Base-by-base conservation (phyloP, 2,797 vertebrate species). In the Diplodus puntazzo region DNA sequence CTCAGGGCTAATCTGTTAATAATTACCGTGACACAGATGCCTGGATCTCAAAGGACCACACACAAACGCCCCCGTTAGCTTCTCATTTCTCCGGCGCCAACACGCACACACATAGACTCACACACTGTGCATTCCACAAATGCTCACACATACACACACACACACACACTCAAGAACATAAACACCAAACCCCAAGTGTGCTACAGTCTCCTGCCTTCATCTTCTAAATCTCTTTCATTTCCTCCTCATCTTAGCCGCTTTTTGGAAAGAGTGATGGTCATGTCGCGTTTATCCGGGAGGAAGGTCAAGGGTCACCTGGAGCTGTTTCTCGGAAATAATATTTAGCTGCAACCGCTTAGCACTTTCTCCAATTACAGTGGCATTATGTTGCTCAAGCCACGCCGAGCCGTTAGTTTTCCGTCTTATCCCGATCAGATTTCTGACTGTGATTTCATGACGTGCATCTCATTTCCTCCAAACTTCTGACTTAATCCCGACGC, bases 1-100 rank as follows among this genome's bases (percentile, higher is more conserved):
- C 74, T 79, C 30, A 25, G 43, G 59, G 77, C 75, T 88, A 90
- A 89, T 90, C 84, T 87, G 82, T 85, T 83, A 81, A 81, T 89
- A 90, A 91, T 89, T 84, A 90, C 73, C 73, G 65, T 82, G 72
- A 84, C 71, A 85, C 70, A 75, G 77, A 91, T 78, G 75, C 76
- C 73, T 30, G 55, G 54, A 81, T 88, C 85, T 86, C 89, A 69
- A 52, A 89, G 82, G 84, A 77, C 69, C 60, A 11, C 64, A 53
- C 53, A 59, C 53, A 79, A 65, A 65, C 75, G 53, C 57, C 3
- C 43, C 27, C 12, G 14, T 21, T 50, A 8, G 1, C 45, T 49
- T 55, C 39, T 55, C 18, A 65, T 60, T 67, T 67, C 67, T 75
- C 20, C 60, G 21, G 39, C 43, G 21, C 70, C 43, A 16, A 18